A percentile compares a stretch with the other conserved stretches of the same genome.
These are phyloP conservation scores for Eretmochelys imbricata DNA, from an alignment of 2,113 vertebrate genomes.

Conservation along the genomic window DNA sequence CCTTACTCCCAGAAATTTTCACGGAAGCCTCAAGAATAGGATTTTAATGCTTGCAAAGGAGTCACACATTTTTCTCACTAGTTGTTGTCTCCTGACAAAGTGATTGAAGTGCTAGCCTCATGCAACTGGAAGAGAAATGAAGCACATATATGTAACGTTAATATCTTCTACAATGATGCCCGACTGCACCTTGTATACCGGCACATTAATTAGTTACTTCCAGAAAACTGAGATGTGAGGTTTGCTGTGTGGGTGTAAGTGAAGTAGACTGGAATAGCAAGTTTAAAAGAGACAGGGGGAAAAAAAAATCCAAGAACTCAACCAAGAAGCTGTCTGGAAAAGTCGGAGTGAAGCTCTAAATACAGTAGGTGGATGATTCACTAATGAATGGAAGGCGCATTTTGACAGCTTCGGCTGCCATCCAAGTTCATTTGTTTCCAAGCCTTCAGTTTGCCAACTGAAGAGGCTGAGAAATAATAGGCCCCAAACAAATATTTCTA, in stretches of 20 bases:
- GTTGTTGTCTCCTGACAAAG: slow-evolving; percentile 25
- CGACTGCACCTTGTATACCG: slow-evolving; percentile 43
- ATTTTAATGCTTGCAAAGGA: slow-evolving; percentile 48
- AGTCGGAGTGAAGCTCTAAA: slow-evolving; percentile 50
- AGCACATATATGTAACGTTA: slow-evolving; percentile 21
- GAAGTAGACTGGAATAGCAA: slow-evolving; percentile 57
- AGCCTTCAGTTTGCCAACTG: slow-evolving; percentile 71
- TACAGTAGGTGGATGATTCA: slow-evolving; percentile 62
- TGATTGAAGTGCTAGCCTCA: slow-evolving; percentile 35
- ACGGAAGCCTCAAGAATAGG: slow-evolving; percentile 22
- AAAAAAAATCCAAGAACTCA: slow-evolving; percentile 38
- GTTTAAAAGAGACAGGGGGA: slow-evolving; percentile 51
- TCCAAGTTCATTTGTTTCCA: slow-evolving; percentile 78
- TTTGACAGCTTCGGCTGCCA: slow-evolving; percentile 70
- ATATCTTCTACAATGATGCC: slow-evolving; percentile 46
- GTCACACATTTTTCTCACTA: slow-evolving; percentile 10
- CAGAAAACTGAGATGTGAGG: slow-evolving; percentile 64
- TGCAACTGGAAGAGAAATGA: slow-evolving; percentile 34
- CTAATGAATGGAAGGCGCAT: slow-evolving; percentile 69
- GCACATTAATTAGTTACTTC: slow-evolving; percentile 41
- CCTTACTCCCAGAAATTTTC: slow-evolving; percentile 35
- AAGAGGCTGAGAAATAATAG: slow-evolving; percentile 76
- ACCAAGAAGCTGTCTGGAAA: slow-evolving; percentile 62
- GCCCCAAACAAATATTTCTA: slow-evolving; percentile 77
- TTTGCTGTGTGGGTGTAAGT: slow-evolving; percentile 52